Evolutionary conservation across 2,113 vertebrate genomes (phyloP).

Genomic region (Paraplagusia blochii): DNA sequence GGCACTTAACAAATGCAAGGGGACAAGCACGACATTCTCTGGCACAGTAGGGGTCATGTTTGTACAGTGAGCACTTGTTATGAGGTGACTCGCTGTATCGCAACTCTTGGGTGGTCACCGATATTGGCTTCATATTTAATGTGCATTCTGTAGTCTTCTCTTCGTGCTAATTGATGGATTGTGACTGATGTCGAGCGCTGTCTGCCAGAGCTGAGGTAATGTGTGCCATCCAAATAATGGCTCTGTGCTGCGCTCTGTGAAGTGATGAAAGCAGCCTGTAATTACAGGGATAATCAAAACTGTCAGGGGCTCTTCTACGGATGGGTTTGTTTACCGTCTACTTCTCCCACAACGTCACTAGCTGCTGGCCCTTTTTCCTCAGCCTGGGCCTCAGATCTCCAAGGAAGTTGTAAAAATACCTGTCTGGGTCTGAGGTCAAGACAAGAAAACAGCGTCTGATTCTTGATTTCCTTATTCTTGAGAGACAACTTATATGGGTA

Average conservation of each 20-base stretch:
- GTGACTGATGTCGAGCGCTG: slow-evolving; percentile 55
- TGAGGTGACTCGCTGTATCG: slow-evolving; percentile 65
- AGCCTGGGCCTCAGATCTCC: slow-evolving; percentile 24
- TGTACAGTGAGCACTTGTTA: slow-evolving; percentile 71
- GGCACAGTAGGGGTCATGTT: slow-evolving; percentile 61
- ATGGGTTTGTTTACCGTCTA: slow-evolving; percentile 59
- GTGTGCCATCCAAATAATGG: slow-evolving; percentile 63
- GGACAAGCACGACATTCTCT: slow-evolving; percentile 75
- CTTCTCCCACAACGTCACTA: slow-evolving; percentile 52
- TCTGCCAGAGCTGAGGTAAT: slow-evolving; percentile 74
- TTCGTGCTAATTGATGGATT: slow-evolving; percentile 66
- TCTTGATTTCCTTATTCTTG: background rate
- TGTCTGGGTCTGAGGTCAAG: slow-evolving; percentile 1
- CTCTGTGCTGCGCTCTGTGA: slow-evolving; percentile 60
- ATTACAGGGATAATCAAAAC: slow-evolving; percentile 74
- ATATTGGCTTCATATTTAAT: slow-evolving; percentile 67
- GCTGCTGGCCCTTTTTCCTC: slow-evolving; percentile 26
- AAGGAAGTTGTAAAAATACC: slow-evolving; percentile 42
- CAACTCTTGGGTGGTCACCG: slow-evolving; percentile 73
- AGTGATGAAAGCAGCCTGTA: slow-evolving; percentile 66
- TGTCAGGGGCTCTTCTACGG: slow-evolving; percentile 64
- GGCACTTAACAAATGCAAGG: slow-evolving; percentile 75
- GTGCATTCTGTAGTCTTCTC: slow-evolving; percentile 29
- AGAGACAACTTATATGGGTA: background rate
- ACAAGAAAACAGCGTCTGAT: slow-evolving; percentile 10